These are phyloP conservation scores for Silurus aristotelis DNA, from an alignment of 2,797 vertebrate species.

Conservation along the genomic window DNA sequence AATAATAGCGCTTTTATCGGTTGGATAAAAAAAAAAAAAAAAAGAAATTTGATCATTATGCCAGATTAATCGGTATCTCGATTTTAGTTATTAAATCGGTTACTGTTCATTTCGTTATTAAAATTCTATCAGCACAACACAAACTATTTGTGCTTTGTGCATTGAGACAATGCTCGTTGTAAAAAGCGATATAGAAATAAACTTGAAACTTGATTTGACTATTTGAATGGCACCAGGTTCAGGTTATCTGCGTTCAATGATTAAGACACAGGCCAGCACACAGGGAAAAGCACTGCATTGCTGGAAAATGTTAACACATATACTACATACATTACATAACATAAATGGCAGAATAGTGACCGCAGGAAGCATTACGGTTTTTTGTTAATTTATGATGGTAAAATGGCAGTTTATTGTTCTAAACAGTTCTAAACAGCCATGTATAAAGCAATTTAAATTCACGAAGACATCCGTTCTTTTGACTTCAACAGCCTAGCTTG, in stretches of 20 bases:
- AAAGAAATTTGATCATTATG: constrained; percentile 18
- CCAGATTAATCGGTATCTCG: constrained; percentile 60
- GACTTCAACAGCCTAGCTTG: constrained; percentile 61
- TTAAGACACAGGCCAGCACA: constrained; percentile 50
- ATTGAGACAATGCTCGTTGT: too few relatives aligned
- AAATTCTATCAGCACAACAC: constrained; percentile 51
- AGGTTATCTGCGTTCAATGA: constrained; percentile 64
- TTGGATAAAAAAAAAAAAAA: background rate
- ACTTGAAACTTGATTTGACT: too few relatives aligned
- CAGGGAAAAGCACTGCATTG: constrained; percentile 42
- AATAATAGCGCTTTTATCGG: background rate
- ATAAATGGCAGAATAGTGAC: background rate
- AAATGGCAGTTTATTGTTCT: constrained; percentile 20
- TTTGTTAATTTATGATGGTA: constrained; percentile 6
- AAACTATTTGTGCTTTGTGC: background rate
- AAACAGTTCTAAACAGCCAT: constrained; percentile 24
- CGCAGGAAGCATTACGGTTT: background rate
- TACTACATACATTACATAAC: background rate
- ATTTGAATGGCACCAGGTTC: constrained; percentile 85
- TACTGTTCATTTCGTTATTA: constrained; percentile 82
- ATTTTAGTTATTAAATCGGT: constrained; percentile 81
- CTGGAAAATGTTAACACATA: background rate
- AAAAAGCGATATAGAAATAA: too few relatives aligned
- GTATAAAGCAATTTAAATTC: constrained; percentile 62
- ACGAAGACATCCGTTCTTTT: constrained; percentile 59